Evolutionary conservation across 2,888 invertebrate genomes (phyloP), one percentile per base, ranked within the genome.

Genomic region (Dasysyrphus albostriatus): DNA sequence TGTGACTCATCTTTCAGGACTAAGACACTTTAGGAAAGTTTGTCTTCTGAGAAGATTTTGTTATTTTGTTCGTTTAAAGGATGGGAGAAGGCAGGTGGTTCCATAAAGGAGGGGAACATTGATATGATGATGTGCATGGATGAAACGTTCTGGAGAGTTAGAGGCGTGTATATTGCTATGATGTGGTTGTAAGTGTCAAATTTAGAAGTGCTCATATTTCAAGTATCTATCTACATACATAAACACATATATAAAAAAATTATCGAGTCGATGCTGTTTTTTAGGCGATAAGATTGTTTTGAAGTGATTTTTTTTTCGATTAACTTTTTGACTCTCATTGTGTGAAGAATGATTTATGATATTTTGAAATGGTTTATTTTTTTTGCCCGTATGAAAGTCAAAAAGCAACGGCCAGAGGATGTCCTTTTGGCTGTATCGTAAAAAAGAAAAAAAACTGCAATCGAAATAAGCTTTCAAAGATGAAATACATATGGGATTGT

Each of bases 251-350:
- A 24, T 3, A 14, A 32, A 32, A 34, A 65, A 34, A 49, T 39
- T 61, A 47, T 32, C 47, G 39, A 77, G 59, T 49, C 47, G 49
- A 39, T 69, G 59, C 39, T 61, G 59, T 77, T 77, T 69, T 39
- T 77, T 58, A 9, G 39, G 51, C 32, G 37, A 61, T 69, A 51
- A 76, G 58, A 77, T 51, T 58, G 39, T 58, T 44, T 61, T 49
- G 39, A 59, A 61, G 77, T 69, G 69, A 69, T 39, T 69, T 59
- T 42, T 32, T 34, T 51, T 59, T 69, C 59, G 78, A 72, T 78
- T 63, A 70, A 70, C 70, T 72, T 78, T 72, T 72, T 61, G 61
- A 51, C 54, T 72, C 44, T 49, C 51, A 54, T 70, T 72, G 78
- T 54, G 24, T 29, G 34, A 42, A 8, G 44, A 54, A 8, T 70